Evolutionary conservation across 2,113 vertebrate species (phyloP).

Genomic region (Stigmatopora nigra): DNA sequence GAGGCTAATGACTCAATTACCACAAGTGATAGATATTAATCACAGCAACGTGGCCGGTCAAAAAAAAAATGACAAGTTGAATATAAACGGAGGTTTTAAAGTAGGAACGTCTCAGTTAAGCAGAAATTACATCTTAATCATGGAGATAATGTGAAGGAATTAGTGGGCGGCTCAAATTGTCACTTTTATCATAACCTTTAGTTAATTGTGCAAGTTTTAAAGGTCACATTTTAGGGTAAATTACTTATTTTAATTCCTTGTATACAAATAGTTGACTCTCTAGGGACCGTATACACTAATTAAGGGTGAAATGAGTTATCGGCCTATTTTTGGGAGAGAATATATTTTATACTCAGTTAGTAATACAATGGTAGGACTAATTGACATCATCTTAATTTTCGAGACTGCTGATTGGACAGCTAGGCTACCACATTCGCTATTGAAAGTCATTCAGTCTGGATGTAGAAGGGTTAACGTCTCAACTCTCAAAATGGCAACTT

Average conservation of each 20-base stretch:
- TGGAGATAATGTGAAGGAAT: not conserved
- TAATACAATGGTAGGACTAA: too few species aligned
- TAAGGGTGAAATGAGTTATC: not conserved
- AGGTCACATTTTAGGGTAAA: not conserved
- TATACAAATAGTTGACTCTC: not conserved
- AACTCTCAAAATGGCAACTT: too few species aligned
- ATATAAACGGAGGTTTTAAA: not conserved
- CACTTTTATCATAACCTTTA: not conserved
- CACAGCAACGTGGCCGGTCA: not conserved
- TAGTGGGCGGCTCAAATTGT: not conserved
- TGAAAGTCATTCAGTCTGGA: too few species aligned
- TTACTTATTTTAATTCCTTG: not conserved
- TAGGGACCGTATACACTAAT: not conserved
- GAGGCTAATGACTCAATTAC: slow-evolving; percentile 48
- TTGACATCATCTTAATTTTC: too few species aligned
- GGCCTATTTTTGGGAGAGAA: not conserved
- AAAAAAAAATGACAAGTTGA: not conserved
- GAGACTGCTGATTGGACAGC: too few species aligned
- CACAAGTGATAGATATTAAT: slow-evolving; percentile 23
- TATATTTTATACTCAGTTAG: not conserved
- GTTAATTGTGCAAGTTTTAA: not conserved
- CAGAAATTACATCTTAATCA: not conserved
- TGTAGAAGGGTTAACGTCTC: too few species aligned
- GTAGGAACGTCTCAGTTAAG: not conserved
- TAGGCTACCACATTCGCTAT: too few species aligned